Conservation (phyloP, 2,797 vertebrate species). For the Etheostoma perlongum region DNA sequence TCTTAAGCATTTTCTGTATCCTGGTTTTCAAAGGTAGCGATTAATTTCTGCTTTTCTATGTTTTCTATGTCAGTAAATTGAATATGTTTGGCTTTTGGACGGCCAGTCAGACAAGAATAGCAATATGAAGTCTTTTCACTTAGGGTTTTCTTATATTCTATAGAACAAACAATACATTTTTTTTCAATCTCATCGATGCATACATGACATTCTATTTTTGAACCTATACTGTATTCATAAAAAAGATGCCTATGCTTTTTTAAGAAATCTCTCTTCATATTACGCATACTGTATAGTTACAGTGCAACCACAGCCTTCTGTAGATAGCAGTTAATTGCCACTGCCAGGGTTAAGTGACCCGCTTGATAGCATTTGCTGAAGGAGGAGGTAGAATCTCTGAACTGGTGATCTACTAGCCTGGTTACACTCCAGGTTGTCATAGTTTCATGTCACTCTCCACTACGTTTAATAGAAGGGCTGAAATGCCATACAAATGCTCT, state of each 20-base stretch:
- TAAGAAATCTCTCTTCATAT: not conserved
- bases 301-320: not conserved
- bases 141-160: not conserved
- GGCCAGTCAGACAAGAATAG: not conserved
- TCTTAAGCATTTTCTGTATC: not conserved
- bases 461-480: not conserved
- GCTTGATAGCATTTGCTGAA: constrained; percentile 5
- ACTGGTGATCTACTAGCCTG: not conserved
- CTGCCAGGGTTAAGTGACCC: constrained; percentile 7
- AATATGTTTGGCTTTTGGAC: not conserved
- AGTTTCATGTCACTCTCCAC: constrained; percentile 1
- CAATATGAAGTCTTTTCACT: not conserved
- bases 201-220: not conserved
- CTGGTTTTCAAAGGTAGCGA: not conserved
- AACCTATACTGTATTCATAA: not conserved
- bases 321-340: not conserved
- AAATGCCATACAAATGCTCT: not conserved
- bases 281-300: not conserved
- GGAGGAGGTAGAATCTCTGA: constrained; percentile 17
- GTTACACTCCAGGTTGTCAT: constrained; percentile 9
- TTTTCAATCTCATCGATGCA: not conserved
- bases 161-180: not conserved
- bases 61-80: not conserved
- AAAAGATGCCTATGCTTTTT: not conserved
- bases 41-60: not conserved